Conservation (phyloP, 2,888 invertebrate genomes). For the Allygus modestus region DNA sequence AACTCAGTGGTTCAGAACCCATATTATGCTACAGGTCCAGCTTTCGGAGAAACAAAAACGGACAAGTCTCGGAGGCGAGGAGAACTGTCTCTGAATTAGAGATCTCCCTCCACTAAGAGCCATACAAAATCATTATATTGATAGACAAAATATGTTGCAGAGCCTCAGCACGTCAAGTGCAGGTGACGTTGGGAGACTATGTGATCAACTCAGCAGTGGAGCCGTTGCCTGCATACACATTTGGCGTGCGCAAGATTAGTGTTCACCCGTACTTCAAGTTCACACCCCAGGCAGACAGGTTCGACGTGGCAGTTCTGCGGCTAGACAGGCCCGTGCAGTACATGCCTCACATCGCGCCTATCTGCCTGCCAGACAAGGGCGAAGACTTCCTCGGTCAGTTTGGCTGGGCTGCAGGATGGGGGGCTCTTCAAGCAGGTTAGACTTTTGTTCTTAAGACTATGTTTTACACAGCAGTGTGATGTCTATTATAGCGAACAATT, state of each 20-base stretch:
- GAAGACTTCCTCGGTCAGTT: slow-evolving; percentile 94
- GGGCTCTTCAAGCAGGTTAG: slow-evolving; percentile 84
- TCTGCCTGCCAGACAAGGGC: slow-evolving; percentile 93
- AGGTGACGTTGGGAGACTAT: slow-evolving; percentile 94
- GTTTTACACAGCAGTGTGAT: too few species aligned
- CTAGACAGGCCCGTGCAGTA: slow-evolving; percentile 93
- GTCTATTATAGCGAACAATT: too few species aligned
- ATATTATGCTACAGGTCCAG: too few species aligned
- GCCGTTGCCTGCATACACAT: slow-evolving; percentile 93
- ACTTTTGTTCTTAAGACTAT: background rate
- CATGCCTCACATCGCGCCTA: slow-evolving; percentile 94
- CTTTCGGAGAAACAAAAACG: too few species aligned
- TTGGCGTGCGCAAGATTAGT: slow-evolving; percentile 93
- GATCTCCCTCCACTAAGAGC: too few species aligned
- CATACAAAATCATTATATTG: too few species aligned
- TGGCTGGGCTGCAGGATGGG: slow-evolving; percentile 97
- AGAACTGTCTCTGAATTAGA: too few species aligned
- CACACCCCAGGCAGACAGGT: slow-evolving; percentile 84
- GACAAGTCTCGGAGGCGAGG: too few species aligned
- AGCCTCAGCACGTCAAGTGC: slow-evolving; percentile 92
- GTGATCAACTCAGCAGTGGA: slow-evolving; percentile 96
- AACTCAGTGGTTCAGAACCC: too few species aligned
- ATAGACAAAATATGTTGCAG: too few species aligned
- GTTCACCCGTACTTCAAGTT: slow-evolving; percentile 96
- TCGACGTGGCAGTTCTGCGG: slow-evolving; percentile 93